Base-by-base conservation (phyloP, 1,140 invertebrate species). In the Drosophila sucinea region DNA sequence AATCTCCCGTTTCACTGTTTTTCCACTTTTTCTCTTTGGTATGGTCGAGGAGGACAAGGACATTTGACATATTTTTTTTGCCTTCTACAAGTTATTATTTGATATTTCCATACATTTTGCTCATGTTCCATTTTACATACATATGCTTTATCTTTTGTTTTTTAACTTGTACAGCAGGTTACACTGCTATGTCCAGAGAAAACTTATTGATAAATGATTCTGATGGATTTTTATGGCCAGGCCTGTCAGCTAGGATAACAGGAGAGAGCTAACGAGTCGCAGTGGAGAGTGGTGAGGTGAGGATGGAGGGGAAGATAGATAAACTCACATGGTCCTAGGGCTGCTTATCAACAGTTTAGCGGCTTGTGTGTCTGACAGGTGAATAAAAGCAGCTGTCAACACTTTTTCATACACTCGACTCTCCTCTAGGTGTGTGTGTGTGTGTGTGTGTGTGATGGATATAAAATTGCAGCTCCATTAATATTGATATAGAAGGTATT, bases 311-410 rank as follows among this genome's bases (percentile, higher is more conserved):
- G 44, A 25, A 51, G 44, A 51, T 51, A 51, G 23, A 51, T 51
- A 51, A 51, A 51, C 44, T 51, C 79, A 73, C 65, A 78, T 78
- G 76, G 74, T 75, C 82, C 81, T 79, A 74, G 60, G 61, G 51
- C 79, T 82, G 80, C 80, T 86, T 86, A 87, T 86, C 83, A 87
- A 86, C 79, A 81, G 83, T 83, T 86, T 86, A 87, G 83, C 79
- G 83, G 84, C 83, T 86, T 77, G 79, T 86, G 83, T 73, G 79
- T 55, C 60, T 87, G 83, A 86, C 83, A 86, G 83, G 79, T 86
- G 83, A 87, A 86, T 86, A 87, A 86, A 86, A 86, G 83, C 83
- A 86, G 83, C 83, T 86, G 83, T 86, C 83, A 87, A 86, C 83
- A 86, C 83, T 86, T 75, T 85, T 86, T 65, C 8, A 27, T 67